Base-by-base conservation (phyloP, 2,888 invertebrate genomes). In the Gymnocheta viridis region DNA sequence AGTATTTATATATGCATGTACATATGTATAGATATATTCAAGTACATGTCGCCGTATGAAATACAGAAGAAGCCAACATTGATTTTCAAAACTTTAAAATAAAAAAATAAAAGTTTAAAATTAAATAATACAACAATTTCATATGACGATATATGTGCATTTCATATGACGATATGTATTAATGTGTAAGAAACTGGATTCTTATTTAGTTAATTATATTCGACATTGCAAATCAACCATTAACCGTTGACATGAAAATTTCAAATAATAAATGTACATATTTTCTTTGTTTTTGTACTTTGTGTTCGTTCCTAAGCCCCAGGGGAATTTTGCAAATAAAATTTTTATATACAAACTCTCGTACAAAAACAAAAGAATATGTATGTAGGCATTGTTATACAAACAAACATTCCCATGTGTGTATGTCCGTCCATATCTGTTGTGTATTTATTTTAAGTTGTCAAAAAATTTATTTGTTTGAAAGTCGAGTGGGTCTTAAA, bases 271-370 rank as follows among this genome's bases (percentile, higher is more conserved):
- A 27, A 22, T 12, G 27, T 32, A 32, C 1, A 49, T 54, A 69
- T 56, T 66, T 44, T 54, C 32, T 19, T 60, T 64, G n/a, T 54
- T 44, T 60, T 24, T 22, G 27, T 32, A 27, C 22, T 38, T 32
- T 77, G 27, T 56, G 44, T 67, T 67, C 27, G 44, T 67, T 67
- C 27, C 35, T 47, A 14, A 67, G 32, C 56, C 35, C 35, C 66
- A 47, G 35, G 56, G 32, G 58, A 58, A 35, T 67, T 67, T 49
- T 27, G 44, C 44, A 56, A 44, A 47, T 24, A 58, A 47, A 67
- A 9, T 27, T 35, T 67, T 17, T 22, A 41, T 27, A 54, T 62
- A 49, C 35, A 49, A 51, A 62, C 35, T 73, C 38, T 2, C 35
- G 27, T 24, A 44, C 29, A 49, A 49, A 47, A 72, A 32, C 24